These are phyloP conservation scores for Pristionchus japonicus DNA, from an alignment of 2,888 invertebrate species.

Conservation along the genomic window DNA sequence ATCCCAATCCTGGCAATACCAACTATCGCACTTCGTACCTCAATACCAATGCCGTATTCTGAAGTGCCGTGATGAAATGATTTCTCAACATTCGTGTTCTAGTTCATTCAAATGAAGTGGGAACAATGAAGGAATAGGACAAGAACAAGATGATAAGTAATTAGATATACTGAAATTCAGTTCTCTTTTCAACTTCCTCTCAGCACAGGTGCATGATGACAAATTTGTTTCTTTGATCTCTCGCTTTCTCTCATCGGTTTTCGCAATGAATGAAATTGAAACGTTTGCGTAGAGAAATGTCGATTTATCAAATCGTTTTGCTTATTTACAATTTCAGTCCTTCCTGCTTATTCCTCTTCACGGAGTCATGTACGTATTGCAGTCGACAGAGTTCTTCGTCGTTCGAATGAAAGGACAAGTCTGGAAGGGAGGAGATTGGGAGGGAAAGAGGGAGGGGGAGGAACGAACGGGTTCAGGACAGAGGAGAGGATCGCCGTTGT, in stretches of 20 bases:
- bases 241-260: background rate
- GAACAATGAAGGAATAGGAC: no score
- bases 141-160: no score
- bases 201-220: no score
- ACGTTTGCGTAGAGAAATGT: background rate
- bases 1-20: background rate
- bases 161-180: background rate
- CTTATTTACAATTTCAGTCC: no score
- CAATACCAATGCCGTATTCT: conserved; percentile 3
- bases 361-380: background rate
- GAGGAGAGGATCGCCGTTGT: background rate
- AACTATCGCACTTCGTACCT: background rate
- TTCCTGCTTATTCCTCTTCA: no score
- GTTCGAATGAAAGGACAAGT: background rate
- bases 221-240: no score
- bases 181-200: background rate
- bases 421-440: background rate
- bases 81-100: background rate
- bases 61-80: background rate
- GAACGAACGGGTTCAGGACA: no score
- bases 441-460: no score
- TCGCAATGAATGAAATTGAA: background rate
- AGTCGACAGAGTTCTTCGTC: background rate
- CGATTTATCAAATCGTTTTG: no score
- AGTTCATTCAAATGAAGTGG: no score